These are phyloP conservation scores for Bombus breviceps DNA, from an alignment of 1,140 invertebrate species.

Conservation along the genomic window DNA sequence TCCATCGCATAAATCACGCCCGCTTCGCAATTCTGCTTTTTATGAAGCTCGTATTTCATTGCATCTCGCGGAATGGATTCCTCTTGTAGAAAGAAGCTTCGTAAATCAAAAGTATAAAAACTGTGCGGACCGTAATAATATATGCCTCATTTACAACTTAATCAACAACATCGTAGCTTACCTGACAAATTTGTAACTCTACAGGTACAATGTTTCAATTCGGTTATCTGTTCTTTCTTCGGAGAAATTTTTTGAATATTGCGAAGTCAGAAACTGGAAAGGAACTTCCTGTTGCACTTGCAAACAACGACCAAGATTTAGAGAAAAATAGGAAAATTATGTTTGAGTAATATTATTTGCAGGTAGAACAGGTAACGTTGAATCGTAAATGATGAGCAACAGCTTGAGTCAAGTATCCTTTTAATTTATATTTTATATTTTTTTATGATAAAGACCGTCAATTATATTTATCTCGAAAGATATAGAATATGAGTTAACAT, in stretches of 20 bases:
- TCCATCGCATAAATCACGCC: slow-evolving; percentile 42
- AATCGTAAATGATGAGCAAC: not conserved
- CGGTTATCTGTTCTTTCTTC: not conserved
- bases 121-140: not conserved
- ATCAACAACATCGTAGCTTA: not conserved
- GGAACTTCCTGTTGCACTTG: no score
- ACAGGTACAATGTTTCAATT: not conserved
- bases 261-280: no score
- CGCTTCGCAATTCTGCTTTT: slow-evolving; percentile 43
- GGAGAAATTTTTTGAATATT: not conserved
- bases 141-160: slow-evolving; percentile 32
- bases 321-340: not conserved
- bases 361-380: not conserved
- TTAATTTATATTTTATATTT: not conserved
- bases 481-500: not conserved
- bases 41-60: slow-evolving; percentile 46
- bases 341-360: not conserved
- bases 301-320: not conserved
- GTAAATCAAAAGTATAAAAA: slow-evolving; percentile 43
- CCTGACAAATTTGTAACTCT: not conserved
- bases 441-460: no score
- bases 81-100: slow-evolving; percentile 30
- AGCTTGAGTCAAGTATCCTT: not conserved
- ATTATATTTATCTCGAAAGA: no score
- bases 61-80: slow-evolving; percentile 35